Conservation (phyloP, 2,797 vertebrate genomes). For the Gadopsis marmoratus region DNA sequence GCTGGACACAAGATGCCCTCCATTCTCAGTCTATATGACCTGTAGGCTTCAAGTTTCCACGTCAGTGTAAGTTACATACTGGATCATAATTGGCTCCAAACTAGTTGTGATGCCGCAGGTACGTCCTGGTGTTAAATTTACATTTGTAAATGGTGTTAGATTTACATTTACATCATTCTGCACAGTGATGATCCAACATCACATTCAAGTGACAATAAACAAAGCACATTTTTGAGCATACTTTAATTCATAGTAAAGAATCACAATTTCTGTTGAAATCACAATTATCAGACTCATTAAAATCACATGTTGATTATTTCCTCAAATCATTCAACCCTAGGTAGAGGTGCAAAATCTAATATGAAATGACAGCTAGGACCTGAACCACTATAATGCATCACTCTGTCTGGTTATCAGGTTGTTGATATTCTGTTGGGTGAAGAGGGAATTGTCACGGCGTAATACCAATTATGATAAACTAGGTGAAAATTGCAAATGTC, state of each 20-base stretch:
- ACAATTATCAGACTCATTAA: neutral
- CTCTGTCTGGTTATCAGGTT: slow-evolving; percentile 7
- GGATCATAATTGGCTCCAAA: neutral
- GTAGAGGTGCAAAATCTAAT: neutral
- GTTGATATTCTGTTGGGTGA: slow-evolving; percentile 13
- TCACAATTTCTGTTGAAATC: too few species aligned
- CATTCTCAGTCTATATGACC: neutral
- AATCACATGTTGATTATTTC: neutral
- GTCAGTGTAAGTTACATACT: neutral
- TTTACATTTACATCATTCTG: neutral
- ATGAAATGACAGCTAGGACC: neutral
- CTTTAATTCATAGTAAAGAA: too few species aligned
- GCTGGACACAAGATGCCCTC: neutral
- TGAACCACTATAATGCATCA: slow-evolving; percentile 2
- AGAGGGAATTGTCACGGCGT: slow-evolving; percentile 1
- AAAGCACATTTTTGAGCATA: too few species aligned
- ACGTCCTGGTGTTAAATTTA: too few species aligned
- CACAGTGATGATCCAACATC: neutral
- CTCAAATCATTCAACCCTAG: neutral
- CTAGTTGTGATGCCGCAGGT: too few species aligned
- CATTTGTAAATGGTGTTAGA: too few species aligned
- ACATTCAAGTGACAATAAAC: neutral
- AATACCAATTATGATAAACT: slow-evolving; percentile 36
- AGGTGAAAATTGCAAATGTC: slow-evolving; percentile 19
- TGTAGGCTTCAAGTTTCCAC: neutral